Evolutionary conservation across 2,113 vertebrate species (phyloP).

Genomic region (Lasiurus borealis): DNA sequence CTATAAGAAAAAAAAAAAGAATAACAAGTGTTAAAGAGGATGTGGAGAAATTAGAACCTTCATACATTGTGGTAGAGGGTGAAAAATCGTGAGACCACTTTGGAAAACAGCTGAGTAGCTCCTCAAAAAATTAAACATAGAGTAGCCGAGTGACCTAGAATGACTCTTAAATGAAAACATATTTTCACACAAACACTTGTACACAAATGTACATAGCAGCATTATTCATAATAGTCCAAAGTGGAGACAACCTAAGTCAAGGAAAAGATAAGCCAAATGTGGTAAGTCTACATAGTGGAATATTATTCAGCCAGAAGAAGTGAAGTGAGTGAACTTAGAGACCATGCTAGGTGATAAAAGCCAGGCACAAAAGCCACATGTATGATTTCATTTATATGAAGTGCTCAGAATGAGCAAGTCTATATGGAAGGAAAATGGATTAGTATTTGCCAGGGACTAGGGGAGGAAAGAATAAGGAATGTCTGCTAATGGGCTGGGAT

Average conservation of each 20-base stretch:
- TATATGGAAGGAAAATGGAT: background rate
- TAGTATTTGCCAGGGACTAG: background rate
- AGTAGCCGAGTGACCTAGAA: background rate
- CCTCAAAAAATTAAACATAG: conserved; percentile 18
- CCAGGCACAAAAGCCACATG: background rate
- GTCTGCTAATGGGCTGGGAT: background rate
- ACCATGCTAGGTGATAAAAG: background rate
- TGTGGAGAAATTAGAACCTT: background rate
- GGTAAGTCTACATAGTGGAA: background rate
- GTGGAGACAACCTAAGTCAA: background rate
- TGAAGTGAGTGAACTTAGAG: background rate
- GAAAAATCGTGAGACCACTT: background rate
- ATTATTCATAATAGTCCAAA: background rate
- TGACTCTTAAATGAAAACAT: background rate
- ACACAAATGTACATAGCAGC: background rate
- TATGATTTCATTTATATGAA: background rate
- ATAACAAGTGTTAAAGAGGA: background rate
- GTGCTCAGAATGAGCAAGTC: background rate
- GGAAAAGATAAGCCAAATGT: conserved; percentile 9
- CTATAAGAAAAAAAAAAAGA: background rate
- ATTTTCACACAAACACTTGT: background rate
- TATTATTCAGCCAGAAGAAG: background rate
- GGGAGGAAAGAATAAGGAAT: background rate
- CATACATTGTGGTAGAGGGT: background rate
- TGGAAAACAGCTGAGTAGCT: background rate